Evolutionary conservation across 1,140 invertebrate species (phyloP).

Genomic region (Helicoverpa zea): DNA sequence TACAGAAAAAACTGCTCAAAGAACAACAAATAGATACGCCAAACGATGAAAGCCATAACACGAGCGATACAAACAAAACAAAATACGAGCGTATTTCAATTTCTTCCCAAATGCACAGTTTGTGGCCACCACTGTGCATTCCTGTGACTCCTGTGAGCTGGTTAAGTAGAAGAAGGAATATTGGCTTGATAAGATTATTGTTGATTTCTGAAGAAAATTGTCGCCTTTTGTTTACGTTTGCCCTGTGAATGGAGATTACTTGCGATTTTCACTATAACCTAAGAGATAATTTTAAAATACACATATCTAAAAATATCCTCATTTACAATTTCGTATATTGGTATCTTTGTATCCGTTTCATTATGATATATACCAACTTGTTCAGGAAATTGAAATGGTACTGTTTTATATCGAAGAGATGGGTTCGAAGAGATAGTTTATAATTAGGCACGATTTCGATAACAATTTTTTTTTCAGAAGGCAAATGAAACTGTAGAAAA

Average conservation of each 20-base stretch:
- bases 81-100: slow-evolving; percentile 17
- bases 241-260: not conserved
- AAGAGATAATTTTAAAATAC: no score
- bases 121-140: not conserved
- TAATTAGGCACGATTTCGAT: no score
- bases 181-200: slow-evolving; percentile 14
- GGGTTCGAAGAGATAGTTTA: no score
- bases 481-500: no score
- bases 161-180: not conserved
- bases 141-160: not conserved
- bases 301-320: no score
- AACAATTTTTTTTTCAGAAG: no score
- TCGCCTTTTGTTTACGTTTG: not conserved
- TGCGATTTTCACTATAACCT: no score
- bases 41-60: slow-evolving; percentile 12
- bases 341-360: no score
- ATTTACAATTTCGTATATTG: no score
- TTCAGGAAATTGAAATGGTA: not conserved
- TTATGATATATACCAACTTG: not conserved
- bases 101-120: slow-evolving; percentile 15
- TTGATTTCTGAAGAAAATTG: slow-evolving; percentile 19
- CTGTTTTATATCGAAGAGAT: no score
- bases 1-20: not conserved
- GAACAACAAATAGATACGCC: not conserved
- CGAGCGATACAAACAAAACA: slow-evolving; percentile 4